Base-by-base conservation (phyloP, 2,888 invertebrate species). In the Athrips mouffetella region DNA sequence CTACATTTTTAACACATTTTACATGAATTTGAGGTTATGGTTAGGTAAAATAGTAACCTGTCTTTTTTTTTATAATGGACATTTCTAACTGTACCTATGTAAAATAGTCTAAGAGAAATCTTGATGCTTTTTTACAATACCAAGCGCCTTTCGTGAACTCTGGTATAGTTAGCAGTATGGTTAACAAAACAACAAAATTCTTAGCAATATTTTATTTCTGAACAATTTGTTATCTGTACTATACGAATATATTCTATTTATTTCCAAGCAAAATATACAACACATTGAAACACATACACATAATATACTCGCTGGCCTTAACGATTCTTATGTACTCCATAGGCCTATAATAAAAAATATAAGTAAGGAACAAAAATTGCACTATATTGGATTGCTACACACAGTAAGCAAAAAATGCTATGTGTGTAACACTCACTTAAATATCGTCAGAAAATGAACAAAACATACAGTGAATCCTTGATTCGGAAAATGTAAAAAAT, bases 261-360 rank as follows among this genome's bases (percentile, higher is more conserved):
- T 63, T 61, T 61, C 62, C 60, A 78, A 74, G 76, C 77, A 71
- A 77, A 76, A 77, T 77, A 76, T 76, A 76, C 76, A 74, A 51
- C 51, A 56, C 60, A 67, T 63, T 55, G 52, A 61, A 66, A 58
- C 39, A 46, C 48, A 60, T 53, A 60, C 58, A 54, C 60, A 64
- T 53, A 60, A 16, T 10, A 29, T 3, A 41, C 1, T 42, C 42
- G 29, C 41, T 40, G 31, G 37, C 30, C 18, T 40, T 23, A 11
- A 23, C 37, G 10, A 18, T 20, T 40, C 25, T 40, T 15, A 40
- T 23, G 25, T 15, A 40, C 27, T 23, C 11, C 35, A 31, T 15
- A 7, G 18, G 18, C 18, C 18, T 18, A 10, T 11, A 18, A 3
- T 8, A 27, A 27, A 4, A 11, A 39, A 39, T 2, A 18, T 11